phyloP scores from a whole-genome alignment of 2,113 vertebrate species.

The Actenoides hombroni region DNA sequence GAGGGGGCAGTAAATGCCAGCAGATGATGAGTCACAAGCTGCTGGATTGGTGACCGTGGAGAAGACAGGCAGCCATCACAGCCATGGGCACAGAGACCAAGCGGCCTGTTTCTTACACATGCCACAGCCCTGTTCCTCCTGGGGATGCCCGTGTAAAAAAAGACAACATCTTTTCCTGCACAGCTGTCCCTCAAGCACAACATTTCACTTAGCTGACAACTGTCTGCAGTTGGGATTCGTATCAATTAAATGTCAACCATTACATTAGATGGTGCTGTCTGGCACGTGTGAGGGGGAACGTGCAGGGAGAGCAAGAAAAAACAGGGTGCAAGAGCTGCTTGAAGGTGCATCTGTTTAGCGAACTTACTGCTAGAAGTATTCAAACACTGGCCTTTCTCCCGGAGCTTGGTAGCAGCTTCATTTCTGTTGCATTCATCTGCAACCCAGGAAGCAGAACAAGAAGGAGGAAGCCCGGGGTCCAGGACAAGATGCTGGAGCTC shows the following conservation, averaged over 20 bases:
- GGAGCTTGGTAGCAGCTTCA: neutral
- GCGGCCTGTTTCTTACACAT: neutral
- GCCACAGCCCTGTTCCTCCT: neutral
- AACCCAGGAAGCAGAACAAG: neutral
- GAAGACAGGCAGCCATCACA: neutral
- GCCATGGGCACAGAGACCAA: neutral
- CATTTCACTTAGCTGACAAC: neutral
- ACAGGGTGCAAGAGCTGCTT: neutral
- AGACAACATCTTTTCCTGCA: neutral
- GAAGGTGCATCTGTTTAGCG: neutral
- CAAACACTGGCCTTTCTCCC: neutral
- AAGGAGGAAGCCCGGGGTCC: neutral
- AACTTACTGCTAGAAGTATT: neutral
- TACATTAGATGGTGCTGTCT: neutral
- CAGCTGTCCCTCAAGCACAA: neutral
- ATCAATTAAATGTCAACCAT: neutral
- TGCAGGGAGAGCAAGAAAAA: neutral
- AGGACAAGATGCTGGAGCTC: neutral
- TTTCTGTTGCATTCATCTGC: neutral
- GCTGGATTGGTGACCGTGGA: neutral
- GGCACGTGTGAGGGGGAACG: accelerated
- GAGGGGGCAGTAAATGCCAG: neutral
- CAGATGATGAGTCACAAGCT: neutral
- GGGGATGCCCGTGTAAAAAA: accelerated
- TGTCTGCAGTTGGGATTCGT: neutral